phyloP scores from a whole-genome alignment of 2,888 invertebrate genomes.

The Malthinus seriepunctatus region DNA sequence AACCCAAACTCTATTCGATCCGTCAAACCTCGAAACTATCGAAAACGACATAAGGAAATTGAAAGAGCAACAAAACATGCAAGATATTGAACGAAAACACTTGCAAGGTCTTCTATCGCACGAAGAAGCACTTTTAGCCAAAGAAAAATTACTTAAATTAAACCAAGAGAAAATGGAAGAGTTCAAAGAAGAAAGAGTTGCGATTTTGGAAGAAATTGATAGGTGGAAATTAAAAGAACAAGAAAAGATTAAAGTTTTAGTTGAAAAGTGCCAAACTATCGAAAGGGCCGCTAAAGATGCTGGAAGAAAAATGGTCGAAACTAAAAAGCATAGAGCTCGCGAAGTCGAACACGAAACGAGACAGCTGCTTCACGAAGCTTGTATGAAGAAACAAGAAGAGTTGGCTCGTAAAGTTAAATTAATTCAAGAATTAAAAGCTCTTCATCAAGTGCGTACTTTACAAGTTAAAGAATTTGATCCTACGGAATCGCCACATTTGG shows the following conservation, averaged over 20 bases:
- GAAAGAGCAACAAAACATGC: conserved; percentile 56
- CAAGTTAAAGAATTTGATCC: conserved; percentile 59
- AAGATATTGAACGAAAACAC: conserved; percentile 63
- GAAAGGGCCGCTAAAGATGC: conserved; percentile 59
- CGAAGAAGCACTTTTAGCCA: conserved; percentile 64
- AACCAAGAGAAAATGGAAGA: conserved; percentile 59
- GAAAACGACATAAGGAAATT: conserved; percentile 56
- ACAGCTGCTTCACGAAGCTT: conserved; percentile 44
- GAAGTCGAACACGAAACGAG: conserved; percentile 59
- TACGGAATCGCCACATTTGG: conserved; percentile 62
- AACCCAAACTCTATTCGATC: conserved; percentile 55
- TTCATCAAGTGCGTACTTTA: conserved; percentile 46
- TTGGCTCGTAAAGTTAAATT: conserved; percentile 49
- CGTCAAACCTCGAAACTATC: conserved; percentile 53
- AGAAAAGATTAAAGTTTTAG: conserved; percentile 56
- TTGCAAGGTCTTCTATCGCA: conserved; percentile 61
- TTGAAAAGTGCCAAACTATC: conserved; percentile 56
- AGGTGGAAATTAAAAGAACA: conserved; percentile 57
- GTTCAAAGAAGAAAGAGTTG: conserved; percentile 57
- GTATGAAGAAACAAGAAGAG: conserved; percentile 48
- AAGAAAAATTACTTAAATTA: conserved; percentile 55
- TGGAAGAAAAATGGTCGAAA: conserved; percentile 57
- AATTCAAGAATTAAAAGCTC: conserved; percentile 52
- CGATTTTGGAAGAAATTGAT: conserved; percentile 58
- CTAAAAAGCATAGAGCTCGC: conserved; percentile 56